Percentiles rank a stretch among this genome's conserved stretches.
These are phyloP conservation scores for Leuctra nigra DNA, from an alignment of 2,888 invertebrate species.

Conservation along the genomic window DNA sequence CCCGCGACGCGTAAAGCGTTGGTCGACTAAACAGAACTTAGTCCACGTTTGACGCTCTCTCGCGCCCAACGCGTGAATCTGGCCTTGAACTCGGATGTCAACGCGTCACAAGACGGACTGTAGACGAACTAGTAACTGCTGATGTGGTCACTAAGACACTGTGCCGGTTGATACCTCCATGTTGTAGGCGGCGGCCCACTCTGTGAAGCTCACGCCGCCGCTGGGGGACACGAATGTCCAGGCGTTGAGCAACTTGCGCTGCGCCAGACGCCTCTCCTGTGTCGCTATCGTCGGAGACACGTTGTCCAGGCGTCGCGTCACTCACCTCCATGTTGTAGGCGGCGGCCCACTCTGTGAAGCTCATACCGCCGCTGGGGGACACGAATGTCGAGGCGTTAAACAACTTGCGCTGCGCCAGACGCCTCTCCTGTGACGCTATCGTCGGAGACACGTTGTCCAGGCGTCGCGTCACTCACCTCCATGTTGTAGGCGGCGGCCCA, in stretches of 20 bases:
- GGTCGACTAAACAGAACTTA: too few relatives aligned
- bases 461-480: conserved; percentile 43
- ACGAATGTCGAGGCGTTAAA: conserved; percentile 33
- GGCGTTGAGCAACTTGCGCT: conserved; percentile 16
- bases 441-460: neutral
- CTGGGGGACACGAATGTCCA: conserved; percentile 39
- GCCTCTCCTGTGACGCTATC: conserved; percentile 17
- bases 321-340: conserved; percentile 41
- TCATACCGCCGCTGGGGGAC: conserved; percentile 38
- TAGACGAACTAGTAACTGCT: too few relatives aligned
- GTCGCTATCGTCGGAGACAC: conserved; percentile 5
- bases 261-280: conserved; percentile 18
- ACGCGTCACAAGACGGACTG: too few relatives aligned
- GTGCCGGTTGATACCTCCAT: too few relatives aligned
- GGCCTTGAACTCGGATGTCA: too few relatives aligned
- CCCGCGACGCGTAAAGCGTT: too few relatives aligned
- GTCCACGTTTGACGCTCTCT: too few relatives aligned
- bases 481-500: conserved; percentile 45
- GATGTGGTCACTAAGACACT: too few relatives aligned
- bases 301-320: conserved; percentile 37
- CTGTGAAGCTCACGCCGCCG: conserved; percentile 39
- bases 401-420: conserved; percentile 14
- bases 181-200: conserved; percentile 45
- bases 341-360: conserved; percentile 47
- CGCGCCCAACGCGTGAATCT: too few relatives aligned